Evolutionary conservation across 1,140 invertebrate genomes (phyloP), one percentile per base, ranked within the genome.

Genomic region (Hycleus cichorii): DNA sequence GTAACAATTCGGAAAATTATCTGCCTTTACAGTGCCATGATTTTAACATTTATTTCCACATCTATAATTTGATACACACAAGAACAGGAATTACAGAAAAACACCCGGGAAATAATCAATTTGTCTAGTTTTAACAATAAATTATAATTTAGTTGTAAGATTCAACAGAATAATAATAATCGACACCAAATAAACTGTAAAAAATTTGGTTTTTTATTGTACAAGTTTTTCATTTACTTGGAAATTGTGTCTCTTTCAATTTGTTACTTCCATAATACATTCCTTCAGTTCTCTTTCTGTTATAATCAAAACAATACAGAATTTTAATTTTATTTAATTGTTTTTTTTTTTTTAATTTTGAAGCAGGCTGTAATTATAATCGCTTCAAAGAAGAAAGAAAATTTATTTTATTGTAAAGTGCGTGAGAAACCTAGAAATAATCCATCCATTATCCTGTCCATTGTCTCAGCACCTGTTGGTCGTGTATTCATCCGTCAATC

Each of bases 61-160:
- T 44, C 51, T 10, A 44, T 40, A 43, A 40, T 10, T 40, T 43
- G 38, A 43, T 44, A 43, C 27, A 27, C 45, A n/a, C 6, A 25
- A 45, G 40, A 46, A 39, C 42, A 40, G 26, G 39, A 53, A 53
- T 53, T 11, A 24, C 26, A 39, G 9, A 40, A 32, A 52, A 52
- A 12, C 11, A 42, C 39, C 46, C 50, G 26, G 45, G 12, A 39
- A 49, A 32, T 49, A 49, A 27, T 53, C 44, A 45, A 24, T 26
- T 44, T 46, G 39, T 53, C 43, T 53, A 53, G 46, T 40, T 53
- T 53, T 46, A 53, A 26, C 46, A 32, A 46, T 53, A 53, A 53
- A 45, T 53, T 53, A 53, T 53, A 53, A 53, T 53, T 53, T 53
- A 53, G 51, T 53, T 53, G 43, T 53, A 53, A 53, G 51, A 53